These are phyloP conservation scores for Cavia aperea DNA, from an alignment of 2,113 vertebrate species.

Conservation along the genomic window DNA sequence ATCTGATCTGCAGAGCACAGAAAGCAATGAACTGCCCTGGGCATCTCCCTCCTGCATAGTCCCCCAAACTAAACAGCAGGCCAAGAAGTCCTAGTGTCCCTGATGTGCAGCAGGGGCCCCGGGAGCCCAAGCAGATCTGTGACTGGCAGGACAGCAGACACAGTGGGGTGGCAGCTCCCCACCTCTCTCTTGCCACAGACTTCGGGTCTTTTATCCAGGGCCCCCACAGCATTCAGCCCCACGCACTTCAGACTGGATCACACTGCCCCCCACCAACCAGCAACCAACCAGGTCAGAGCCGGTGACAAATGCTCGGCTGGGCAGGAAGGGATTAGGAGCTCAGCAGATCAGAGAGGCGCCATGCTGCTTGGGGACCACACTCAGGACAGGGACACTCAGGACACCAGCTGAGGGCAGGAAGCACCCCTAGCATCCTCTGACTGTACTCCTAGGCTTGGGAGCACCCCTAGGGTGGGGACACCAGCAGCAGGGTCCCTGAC, in stretches of 20 bases:
- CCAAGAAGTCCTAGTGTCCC: neutral
- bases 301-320: conserved; percentile 58
- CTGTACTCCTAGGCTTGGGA: neutral
- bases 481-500: neutral
- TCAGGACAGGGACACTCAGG: neutral
- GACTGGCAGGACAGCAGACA: no score
- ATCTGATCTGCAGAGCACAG: neutral
- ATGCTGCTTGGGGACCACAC: neutral
- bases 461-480: neutral
- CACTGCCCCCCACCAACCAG: conserved; percentile 22
- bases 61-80: neutral
- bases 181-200: neutral
- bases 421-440: neutral
- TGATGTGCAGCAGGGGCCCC: neutral
- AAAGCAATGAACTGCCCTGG: neutral
- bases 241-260: conserved; percentile 28
- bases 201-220: conserved; percentile 44
- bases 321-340: conserved; percentile 53
- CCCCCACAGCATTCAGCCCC: conserved; percentile 36
- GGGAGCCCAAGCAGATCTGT: neutral
- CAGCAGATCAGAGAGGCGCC: neutral
- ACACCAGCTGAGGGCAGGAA: neutral
- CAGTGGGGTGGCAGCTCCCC: neutral
- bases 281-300: conserved; percentile 27
- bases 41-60: neutral